Evolutionary conservation across 2,888 invertebrate genomes (phyloP).

Genomic region (Amblyjoppa proteus): DNA sequence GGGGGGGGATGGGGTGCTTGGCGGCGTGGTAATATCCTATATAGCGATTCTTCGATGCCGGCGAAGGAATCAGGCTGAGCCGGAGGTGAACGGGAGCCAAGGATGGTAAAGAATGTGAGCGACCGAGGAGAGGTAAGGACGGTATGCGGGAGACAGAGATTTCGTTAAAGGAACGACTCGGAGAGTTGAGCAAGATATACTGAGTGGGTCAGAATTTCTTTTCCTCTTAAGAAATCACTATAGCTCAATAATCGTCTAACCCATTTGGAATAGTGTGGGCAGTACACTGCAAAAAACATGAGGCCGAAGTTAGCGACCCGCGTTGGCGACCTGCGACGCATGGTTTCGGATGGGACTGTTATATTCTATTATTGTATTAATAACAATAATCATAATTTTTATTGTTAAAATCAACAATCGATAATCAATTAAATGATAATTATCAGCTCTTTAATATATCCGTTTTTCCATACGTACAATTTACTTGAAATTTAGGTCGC

Average conservation of each 20-base stretch:
- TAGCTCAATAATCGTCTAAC: neutral
- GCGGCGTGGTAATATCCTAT: slow-evolving; percentile 38
- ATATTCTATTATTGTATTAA: too few species aligned
- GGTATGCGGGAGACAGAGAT: slow-evolving; percentile 53
- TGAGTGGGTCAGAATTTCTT: neutral
- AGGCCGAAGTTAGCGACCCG: too few species aligned
- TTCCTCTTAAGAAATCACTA: neutral
- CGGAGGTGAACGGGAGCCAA: slow-evolving; percentile 37
- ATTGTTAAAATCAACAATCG: too few species aligned
- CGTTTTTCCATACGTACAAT: too few species aligned
- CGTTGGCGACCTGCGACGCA: too few species aligned
- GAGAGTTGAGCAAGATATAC: slow-evolving; percentile 6
- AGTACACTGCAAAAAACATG: neutral
- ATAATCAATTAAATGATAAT: too few species aligned
- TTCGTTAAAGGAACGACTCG: slow-evolving; percentile 37
- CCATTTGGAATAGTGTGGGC: neutral
- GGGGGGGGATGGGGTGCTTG: neutral
- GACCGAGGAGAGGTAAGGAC: slow-evolving; percentile 38
- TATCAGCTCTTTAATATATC: too few species aligned
- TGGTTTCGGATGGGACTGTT: too few species aligned
- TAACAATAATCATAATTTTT: too few species aligned
- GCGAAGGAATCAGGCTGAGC: slow-evolving; percentile 46
- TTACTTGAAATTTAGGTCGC: too few species aligned
- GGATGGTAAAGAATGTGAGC: slow-evolving; percentile 43
- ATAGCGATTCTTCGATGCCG: slow-evolving; percentile 54